Evolutionary conservation across 2,888 invertebrate genomes (phyloP).

Genomic region (Lasioglossum pauxillum): DNA sequence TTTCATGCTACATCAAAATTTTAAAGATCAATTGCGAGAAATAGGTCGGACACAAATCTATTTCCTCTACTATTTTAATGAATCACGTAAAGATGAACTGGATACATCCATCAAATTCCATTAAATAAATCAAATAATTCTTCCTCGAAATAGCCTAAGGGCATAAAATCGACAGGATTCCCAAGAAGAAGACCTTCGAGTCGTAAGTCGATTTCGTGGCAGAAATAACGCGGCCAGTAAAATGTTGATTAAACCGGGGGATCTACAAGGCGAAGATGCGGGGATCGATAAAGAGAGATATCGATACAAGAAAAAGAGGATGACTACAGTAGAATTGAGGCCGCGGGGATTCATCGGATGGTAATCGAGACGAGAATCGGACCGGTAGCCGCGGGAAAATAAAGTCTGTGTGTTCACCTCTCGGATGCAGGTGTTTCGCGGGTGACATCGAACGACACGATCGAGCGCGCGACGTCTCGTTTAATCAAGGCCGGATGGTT

Average conservation of each 20-base stretch:
- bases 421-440: slow-evolving; percentile 33
- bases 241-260: neutral
- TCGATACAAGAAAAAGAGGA: neutral
- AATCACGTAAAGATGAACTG: no score
- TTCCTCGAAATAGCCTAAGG: neutral
- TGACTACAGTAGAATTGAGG: neutral
- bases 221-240: neutral
- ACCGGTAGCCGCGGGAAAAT: neutral
- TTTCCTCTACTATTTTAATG: no score
- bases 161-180: neutral
- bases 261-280: neutral
- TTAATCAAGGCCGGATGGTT: slow-evolving; percentile 83
- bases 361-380: neutral
- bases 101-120: no score
- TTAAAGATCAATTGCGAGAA: no score
- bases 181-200: neutral
- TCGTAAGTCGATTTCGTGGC: neutral
- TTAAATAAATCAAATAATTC: neutral
- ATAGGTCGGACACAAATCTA: no score
- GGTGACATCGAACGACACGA: slow-evolving; percentile 50
- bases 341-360: slow-evolving; percentile 2
- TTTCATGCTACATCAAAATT: no score
- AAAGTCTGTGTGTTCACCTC: neutral
- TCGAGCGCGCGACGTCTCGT: slow-evolving; percentile 69
- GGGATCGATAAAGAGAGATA: neutral